Conservation (phyloP, 1,140 invertebrate species). For the Saxidomus purpurata region DNA sequence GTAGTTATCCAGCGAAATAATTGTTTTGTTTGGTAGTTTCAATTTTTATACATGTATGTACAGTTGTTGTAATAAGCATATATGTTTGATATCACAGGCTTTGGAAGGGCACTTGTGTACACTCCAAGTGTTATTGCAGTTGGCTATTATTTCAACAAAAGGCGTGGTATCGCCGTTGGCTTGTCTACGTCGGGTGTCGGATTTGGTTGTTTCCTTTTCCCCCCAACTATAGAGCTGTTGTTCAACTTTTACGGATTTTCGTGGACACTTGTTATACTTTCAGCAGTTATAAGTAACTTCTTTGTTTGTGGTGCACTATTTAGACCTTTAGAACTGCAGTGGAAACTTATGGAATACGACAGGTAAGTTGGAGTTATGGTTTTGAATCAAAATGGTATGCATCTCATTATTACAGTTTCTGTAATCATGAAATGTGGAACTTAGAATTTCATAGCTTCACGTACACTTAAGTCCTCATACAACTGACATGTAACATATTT, state of each 20-base stretch:
- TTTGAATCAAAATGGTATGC: too few relatives aligned
- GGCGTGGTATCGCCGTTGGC: slow-evolving; percentile 76
- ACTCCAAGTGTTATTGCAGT: slow-evolving; percentile 80
- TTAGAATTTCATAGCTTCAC: too few relatives aligned
- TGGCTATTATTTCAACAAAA: slow-evolving; percentile 79
- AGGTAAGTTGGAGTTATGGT: too few relatives aligned
- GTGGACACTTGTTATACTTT: slow-evolving; percentile 35
- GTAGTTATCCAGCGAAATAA: too few relatives aligned
- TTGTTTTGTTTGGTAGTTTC: too few relatives aligned
- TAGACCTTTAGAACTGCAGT: slow-evolving; percentile 21
- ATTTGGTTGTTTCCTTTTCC: slow-evolving; percentile 81
- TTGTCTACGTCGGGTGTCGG: slow-evolving; percentile 83
- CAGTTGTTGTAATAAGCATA: too few relatives aligned
- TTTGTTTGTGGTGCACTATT: slow-evolving; percentile 39
- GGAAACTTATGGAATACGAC: not conserved
- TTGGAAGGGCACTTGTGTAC: slow-evolving; percentile 81
- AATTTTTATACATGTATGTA: too few relatives aligned
- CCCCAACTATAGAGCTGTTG: slow-evolving; percentile 77
- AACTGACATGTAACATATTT: too few relatives aligned
- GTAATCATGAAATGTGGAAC: too few relatives aligned
- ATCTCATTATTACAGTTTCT: too few relatives aligned
- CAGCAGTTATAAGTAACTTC: slow-evolving; percentile 28
- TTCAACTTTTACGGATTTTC: slow-evolving; percentile 65
- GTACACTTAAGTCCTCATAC: too few relatives aligned
- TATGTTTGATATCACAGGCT: too few relatives aligned